Evolutionary conservation across 2,797 vertebrate species (phyloP).

Genomic region (Cynodonichthys magdalenae): DNA sequence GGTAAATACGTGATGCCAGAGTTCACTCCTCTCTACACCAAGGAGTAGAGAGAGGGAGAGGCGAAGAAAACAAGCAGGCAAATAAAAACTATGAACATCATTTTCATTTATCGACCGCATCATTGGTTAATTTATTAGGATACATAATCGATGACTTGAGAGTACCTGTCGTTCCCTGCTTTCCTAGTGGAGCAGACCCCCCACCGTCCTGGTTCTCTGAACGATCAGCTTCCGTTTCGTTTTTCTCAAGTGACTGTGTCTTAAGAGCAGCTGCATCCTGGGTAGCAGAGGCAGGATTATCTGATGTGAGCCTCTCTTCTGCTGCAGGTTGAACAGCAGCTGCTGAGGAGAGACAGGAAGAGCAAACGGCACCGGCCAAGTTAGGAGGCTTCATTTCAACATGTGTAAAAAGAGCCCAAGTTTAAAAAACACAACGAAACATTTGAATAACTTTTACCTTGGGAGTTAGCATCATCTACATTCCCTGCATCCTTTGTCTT

Average conservation of each 20-base stretch:
- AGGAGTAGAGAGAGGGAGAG: too few species aligned
- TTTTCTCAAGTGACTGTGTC: conserved; percentile 41
- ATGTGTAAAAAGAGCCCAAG: neutral
- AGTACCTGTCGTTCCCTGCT: conserved; percentile 75
- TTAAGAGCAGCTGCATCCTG: conserved; percentile 33
- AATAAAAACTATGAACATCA: too few species aligned
- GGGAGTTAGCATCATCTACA: conserved; percentile 59
- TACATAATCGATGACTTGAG: too few species aligned
- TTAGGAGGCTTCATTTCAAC: neutral
- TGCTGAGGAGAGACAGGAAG: conserved; percentile 42
- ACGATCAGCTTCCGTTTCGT: conserved; percentile 30
- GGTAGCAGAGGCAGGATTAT: conserved; percentile 24
- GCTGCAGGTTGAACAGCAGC: conserved; percentile 36
- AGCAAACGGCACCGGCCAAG: conserved; percentile 6
- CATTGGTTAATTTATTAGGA: too few species aligned
- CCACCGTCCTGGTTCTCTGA: conserved; percentile 37
- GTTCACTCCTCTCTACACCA: too few species aligned
- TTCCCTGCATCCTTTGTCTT: conserved; percentile 52
- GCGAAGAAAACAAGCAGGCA: too few species aligned
- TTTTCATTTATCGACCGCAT: too few species aligned
- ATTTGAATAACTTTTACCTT: conserved; percentile 78
- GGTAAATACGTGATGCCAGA: too few species aligned
- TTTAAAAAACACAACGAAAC: neutral
- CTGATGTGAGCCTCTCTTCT: conserved; percentile 55
- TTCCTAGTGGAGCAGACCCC: conserved; percentile 23